Evolutionary conservation across 1,140 invertebrate genomes (phyloP).

Genomic region (Asobara japonica): DNA sequence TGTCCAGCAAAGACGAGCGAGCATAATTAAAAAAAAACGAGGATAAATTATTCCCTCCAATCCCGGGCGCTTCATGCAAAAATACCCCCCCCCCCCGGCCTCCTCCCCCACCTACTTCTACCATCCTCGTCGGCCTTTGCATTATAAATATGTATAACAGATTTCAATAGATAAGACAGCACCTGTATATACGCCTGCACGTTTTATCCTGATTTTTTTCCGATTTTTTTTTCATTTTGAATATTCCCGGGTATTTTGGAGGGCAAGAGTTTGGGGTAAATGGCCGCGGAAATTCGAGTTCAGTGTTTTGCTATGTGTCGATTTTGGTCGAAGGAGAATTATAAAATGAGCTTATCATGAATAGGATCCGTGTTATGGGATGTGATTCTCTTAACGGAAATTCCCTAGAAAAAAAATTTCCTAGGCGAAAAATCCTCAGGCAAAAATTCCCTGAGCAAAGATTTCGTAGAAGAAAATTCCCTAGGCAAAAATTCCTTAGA

Average conservation of each 20-base stretch:
- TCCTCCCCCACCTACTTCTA: background rate
- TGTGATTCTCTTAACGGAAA: no score
- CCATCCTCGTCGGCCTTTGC: background rate
- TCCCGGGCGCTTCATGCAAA: conserved; percentile 14
- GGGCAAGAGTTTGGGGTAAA: background rate
- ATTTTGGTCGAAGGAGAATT: no score
- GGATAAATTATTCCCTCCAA: conserved; percentile 21
- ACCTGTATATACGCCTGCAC: conserved; percentile 14
- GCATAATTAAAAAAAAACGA: no score
- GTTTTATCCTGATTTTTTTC: conserved; percentile 5
- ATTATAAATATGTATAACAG: conserved; percentile 21
- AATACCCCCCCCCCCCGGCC: background rate
- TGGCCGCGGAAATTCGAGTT: background rate
- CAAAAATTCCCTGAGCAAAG: no score
- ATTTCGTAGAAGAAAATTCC: no score
- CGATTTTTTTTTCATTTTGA: background rate
- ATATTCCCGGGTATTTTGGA: background rate
- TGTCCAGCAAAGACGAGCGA: background rate
- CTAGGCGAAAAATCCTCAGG: no score
- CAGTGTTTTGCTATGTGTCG: no score
- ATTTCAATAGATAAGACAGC: conserved; percentile 16
- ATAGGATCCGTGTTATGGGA: no score
- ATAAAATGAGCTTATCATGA: no score
- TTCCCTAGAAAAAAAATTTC: no score
- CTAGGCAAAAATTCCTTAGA: no score